Evolutionary conservation across 2,113 vertebrate species (phyloP).

Genomic region (Spermophilus dauricus): DNA sequence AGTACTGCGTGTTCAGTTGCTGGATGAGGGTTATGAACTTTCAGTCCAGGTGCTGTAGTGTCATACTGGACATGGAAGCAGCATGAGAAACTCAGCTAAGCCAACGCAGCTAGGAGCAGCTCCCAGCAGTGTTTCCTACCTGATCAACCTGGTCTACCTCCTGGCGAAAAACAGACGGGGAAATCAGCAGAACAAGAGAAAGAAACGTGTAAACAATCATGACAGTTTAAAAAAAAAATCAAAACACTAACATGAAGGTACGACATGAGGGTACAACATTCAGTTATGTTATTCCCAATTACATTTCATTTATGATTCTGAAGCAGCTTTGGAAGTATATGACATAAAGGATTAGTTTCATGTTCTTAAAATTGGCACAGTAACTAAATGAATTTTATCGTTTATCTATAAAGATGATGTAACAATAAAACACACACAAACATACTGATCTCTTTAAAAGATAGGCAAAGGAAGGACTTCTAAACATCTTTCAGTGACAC

Average conservation of each 20-base stretch:
- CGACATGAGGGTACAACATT: slow-evolving; percentile 84
- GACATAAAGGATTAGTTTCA: neutral
- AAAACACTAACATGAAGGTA: slow-evolving; percentile 88
- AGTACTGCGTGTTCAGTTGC: slow-evolving; percentile 95
- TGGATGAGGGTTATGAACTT: slow-evolving; percentile 95
- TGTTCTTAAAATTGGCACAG: slow-evolving; percentile 16
- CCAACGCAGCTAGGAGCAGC: slow-evolving; percentile 89
- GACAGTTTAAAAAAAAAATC: slow-evolving; percentile 89
- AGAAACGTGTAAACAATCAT: slow-evolving; percentile 98
- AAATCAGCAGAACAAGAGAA: slow-evolving; percentile 98
- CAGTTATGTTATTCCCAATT: slow-evolving; percentile 72
- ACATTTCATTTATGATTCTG: neutral
- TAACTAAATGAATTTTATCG: neutral
- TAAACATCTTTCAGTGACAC: neutral
- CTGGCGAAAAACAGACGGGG: slow-evolving; percentile 95
- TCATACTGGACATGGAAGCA: slow-evolving; percentile 94
- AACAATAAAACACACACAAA: neutral
- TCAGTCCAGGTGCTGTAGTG: slow-evolving; percentile 94
- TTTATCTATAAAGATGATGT: neutral
- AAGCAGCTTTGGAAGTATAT: slow-evolving; percentile 66
- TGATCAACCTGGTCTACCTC: slow-evolving; percentile 99
- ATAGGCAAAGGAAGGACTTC: neutral
- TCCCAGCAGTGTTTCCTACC: slow-evolving; percentile 96
- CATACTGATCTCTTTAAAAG: neutral
- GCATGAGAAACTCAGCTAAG: slow-evolving; percentile 94